Evolutionary conservation across 2,797 vertebrate species (phyloP).

Genomic region (Macroramphosus scolopax): DNA sequence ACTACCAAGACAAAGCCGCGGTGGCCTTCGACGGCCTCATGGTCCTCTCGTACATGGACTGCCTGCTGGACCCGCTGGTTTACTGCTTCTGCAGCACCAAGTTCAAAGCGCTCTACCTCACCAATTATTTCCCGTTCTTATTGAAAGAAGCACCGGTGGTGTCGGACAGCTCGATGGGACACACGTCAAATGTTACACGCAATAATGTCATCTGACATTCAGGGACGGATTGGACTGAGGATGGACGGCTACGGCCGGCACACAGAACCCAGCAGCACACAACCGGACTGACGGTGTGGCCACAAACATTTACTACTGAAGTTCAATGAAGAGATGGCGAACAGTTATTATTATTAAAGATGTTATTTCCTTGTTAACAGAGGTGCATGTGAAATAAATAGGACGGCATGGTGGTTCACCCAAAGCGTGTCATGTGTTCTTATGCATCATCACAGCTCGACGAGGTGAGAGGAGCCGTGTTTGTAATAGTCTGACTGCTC

Average conservation of each 20-base stretch:
- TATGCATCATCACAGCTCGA: too few species aligned
- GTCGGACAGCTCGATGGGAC: slow-evolving; percentile 12
- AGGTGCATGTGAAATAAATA: slow-evolving; percentile 22
- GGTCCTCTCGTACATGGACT: slow-evolving; percentile 77
- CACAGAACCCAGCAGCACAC: background rate
- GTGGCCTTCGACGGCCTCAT: slow-evolving; percentile 73
- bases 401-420: background rate
- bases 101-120: slow-evolving; percentile 72
- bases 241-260: too few species aligned
- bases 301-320: too few species aligned
- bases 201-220: slow-evolving; percentile 35
- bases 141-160: background rate
- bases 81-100: slow-evolving; percentile 81
- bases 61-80: slow-evolving; percentile 75
- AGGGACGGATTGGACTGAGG: background rate
- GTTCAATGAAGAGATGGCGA: too few species aligned
- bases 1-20: slow-evolving; percentile 15
- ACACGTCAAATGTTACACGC: background rate
- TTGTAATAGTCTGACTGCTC: too few species aligned
- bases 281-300: slow-evolving; percentile 12
- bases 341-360: too few species aligned
- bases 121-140: slow-evolving; percentile 67
- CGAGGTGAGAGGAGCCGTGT: too few species aligned
- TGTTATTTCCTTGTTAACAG: too few species aligned
- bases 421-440: background rate